Evolutionary conservation across 2,888 invertebrate genomes (phyloP).

Genomic region (Drosophila siamana): DNA sequence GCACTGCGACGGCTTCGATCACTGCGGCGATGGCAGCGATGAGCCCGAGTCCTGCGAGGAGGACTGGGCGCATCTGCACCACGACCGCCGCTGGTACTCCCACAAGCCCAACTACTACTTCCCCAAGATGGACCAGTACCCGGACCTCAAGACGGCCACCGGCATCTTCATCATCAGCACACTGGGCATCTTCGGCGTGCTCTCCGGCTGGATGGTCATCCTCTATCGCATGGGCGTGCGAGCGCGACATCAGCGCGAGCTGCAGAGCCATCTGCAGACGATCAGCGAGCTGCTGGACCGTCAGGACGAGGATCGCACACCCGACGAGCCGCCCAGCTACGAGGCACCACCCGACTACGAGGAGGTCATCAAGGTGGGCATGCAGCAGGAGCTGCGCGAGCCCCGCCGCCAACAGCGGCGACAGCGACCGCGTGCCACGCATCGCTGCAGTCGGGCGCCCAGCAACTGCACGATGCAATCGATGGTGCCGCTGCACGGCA

Average conservation of each 20-base stretch:
- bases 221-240: slow-evolving; percentile 88
- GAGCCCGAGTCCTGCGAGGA: slow-evolving; percentile 88
- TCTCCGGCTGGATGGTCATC: slow-evolving; percentile 88
- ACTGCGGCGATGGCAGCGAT: slow-evolving; percentile 91
- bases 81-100: slow-evolving; percentile 88
- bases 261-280: slow-evolving; percentile 89
- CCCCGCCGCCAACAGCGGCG: slow-evolving; percentile 79
- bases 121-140: slow-evolving; percentile 89
- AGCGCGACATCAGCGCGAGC: slow-evolving; percentile 88
- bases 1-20: slow-evolving; percentile 91
- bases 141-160: slow-evolving; percentile 89
- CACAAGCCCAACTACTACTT: slow-evolving; percentile 91
- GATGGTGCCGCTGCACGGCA: slow-evolving; percentile 64
- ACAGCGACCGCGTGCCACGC: slow-evolving; percentile 52
- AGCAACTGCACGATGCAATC: slow-evolving; percentile 77
- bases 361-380: slow-evolving; percentile 88
- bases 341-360: slow-evolving; percentile 91
- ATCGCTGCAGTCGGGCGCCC: slow-evolving; percentile 73
- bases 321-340: slow-evolving; percentile 88
- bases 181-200: slow-evolving; percentile 88
- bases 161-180: slow-evolving; percentile 89
- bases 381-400: slow-evolving; percentile 85
- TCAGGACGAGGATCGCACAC: slow-evolving; percentile 83
- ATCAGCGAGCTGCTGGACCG: slow-evolving; percentile 89
- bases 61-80: slow-evolving; percentile 87